Conservation (phyloP, 1,140 invertebrate species). For the Steinernema khuongi region DNA sequence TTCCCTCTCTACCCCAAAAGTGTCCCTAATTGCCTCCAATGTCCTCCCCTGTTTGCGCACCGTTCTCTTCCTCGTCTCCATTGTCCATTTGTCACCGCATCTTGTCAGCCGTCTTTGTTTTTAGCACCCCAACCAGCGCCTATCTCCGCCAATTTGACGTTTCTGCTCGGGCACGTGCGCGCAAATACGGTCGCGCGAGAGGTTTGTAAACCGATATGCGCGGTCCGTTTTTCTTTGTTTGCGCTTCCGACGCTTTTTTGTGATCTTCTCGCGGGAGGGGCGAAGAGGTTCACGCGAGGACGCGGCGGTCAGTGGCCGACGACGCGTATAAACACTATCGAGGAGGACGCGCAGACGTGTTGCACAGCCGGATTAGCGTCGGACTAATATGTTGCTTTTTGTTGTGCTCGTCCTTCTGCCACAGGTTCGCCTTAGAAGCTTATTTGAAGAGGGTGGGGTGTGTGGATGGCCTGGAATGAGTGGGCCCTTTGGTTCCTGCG, state of each 20-base stretch:
- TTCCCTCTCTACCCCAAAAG: neutral
- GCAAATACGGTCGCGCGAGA: neutral
- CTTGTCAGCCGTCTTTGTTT: neutral
- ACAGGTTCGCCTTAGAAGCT: neutral
- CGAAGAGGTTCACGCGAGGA: conserved; percentile 2
- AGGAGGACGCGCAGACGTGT: neutral
- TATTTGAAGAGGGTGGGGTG: too few species aligned
- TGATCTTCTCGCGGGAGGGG: neutral
- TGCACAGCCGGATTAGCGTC: neutral
- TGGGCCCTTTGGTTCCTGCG: too few species aligned
- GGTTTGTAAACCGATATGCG: conserved; percentile 13
- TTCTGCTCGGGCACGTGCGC: neutral
- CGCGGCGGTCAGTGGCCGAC: neutral
- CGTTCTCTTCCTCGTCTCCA: neutral
- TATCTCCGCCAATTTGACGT: conserved; percentile 10
- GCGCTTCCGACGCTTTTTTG: neutral
- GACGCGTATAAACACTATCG: too few species aligned
- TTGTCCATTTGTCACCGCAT: neutral
- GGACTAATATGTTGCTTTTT: neutral
- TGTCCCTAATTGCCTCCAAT: conserved; percentile 1
- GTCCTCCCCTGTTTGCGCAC: neutral
- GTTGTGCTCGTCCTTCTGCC: neutral
- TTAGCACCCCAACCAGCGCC: neutral
- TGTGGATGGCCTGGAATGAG: too few species aligned
- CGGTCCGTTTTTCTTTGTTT: neutral